Conservation (phyloP, 2,888 invertebrate species). For the Hyppa rectilinea region DNA sequence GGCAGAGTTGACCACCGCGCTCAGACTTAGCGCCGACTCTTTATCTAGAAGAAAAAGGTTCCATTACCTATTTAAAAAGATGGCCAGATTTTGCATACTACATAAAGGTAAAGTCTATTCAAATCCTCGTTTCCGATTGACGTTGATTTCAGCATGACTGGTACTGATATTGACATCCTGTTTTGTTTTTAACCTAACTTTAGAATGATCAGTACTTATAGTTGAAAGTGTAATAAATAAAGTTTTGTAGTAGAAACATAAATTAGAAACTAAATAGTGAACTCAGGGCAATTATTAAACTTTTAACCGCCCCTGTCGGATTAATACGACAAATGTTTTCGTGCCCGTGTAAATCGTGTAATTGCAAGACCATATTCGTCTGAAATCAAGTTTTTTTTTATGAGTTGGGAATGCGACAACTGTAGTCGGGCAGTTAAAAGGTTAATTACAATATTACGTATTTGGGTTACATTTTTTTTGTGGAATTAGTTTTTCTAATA, state of each 20-base stretch:
- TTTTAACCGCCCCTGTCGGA: too few relatives aligned
- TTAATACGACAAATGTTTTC: too few relatives aligned
- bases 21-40: constrained; percentile 94
- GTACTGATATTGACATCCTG: not conserved
- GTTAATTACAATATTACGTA: not conserved
- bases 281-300: not conserved
- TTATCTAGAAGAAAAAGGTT: constrained; percentile 90
- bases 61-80: constrained; percentile 23
- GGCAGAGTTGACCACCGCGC: constrained; percentile 96
- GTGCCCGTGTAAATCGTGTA: too few relatives aligned
- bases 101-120: not conserved
- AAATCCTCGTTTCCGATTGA: constrained; percentile 5
- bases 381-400: too few relatives aligned
- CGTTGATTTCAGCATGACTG: not conserved
- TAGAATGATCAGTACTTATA: not conserved
- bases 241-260: not conserved
- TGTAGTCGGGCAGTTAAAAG: too few relatives aligned
- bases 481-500: not conserved
- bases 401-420: too few relatives aligned
- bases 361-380: too few relatives aligned
- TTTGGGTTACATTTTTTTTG: not conserved
- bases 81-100: not conserved
- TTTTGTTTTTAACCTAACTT: not conserved
- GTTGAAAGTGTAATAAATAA: not conserved
- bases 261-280: not conserved